Evolutionary conservation across 2,797 vertebrate genomes (phyloP).

Genomic region (Phataginus tetradactyla): DNA sequence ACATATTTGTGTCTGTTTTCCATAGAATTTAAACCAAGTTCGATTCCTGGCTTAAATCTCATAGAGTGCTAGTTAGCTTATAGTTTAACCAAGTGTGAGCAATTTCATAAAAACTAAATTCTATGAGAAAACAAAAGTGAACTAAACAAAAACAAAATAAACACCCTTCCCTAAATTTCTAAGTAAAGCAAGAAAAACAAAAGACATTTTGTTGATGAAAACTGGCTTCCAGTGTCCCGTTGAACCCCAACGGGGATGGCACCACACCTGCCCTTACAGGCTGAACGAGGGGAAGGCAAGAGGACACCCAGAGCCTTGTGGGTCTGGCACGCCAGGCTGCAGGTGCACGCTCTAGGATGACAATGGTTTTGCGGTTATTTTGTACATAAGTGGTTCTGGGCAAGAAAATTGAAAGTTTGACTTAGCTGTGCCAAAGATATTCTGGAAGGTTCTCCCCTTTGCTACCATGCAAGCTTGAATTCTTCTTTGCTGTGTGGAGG

Average conservation of each 20-base stretch:
- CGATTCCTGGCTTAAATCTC: not conserved
- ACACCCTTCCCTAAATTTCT: not conserved
- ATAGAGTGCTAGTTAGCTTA: not conserved
- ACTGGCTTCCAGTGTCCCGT: not conserved
- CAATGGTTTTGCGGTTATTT: not conserved
- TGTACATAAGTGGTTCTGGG: not conserved
- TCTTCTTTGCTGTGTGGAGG: not conserved
- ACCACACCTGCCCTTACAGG: not conserved
- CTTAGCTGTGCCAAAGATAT: not conserved
- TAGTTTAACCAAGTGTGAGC: not conserved
- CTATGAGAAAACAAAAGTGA: not conserved
- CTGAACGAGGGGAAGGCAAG: no score
- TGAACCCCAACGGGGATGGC: not conserved
- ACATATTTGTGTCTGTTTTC: not conserved
- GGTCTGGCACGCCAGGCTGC: not conserved
- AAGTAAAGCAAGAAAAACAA: not conserved
- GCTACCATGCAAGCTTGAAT: not conserved
- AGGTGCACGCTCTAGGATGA: not conserved
- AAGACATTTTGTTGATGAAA: not conserved
- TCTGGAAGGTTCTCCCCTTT: fast-evolving
- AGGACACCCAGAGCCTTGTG: fast-evolving
- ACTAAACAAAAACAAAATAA: no score
- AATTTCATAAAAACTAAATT: not conserved
- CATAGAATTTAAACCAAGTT: not conserved
- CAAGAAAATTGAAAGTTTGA: not conserved